Evolutionary conservation across 1,140 invertebrate genomes (phyloP).

Genomic region (Neodiprion pinetum): DNA sequence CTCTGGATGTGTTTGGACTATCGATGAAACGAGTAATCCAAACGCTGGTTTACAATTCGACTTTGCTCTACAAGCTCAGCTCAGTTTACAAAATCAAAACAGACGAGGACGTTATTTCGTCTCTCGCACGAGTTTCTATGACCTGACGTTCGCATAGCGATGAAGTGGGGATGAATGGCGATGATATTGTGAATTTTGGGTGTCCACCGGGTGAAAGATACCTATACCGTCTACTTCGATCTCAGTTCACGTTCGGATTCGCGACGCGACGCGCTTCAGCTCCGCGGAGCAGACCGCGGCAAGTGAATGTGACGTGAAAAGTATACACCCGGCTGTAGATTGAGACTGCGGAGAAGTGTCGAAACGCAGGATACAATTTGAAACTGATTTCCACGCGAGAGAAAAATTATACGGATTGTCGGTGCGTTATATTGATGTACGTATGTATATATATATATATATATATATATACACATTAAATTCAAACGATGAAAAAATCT

Average conservation of each 20-base stretch:
- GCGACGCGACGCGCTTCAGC: not conserved
- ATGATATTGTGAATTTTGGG: conserved; percentile 19
- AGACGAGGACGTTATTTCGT: not conserved
- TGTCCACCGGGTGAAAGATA: not conserved
- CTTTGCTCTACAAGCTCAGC: not conserved
- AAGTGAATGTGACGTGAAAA: conserved; percentile 30
- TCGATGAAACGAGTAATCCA: too few species aligned
- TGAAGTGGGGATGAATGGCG: conserved; percentile 43
- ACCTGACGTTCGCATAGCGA: conserved; percentile 40
- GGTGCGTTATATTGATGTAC: too few species aligned
- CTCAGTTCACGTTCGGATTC: not conserved
- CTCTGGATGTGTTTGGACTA: too few species aligned
- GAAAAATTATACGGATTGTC: not conserved
- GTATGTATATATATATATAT: too few species aligned
- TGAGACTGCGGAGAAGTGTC: not conserved
- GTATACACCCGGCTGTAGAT: not conserved
- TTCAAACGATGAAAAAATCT: not conserved
- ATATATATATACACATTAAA: too few species aligned
- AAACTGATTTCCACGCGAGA: not conserved
- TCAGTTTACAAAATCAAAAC: not conserved
- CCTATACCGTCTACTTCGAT: not conserved
- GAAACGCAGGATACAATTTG: not conserved
- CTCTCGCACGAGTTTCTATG: conserved; percentile 39
- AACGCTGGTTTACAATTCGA: too few species aligned
- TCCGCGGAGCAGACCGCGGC: too few species aligned